Base-by-base conservation (phyloP, 2,113 vertebrate species). In the Paracanthobrama guichenoti region DNA sequence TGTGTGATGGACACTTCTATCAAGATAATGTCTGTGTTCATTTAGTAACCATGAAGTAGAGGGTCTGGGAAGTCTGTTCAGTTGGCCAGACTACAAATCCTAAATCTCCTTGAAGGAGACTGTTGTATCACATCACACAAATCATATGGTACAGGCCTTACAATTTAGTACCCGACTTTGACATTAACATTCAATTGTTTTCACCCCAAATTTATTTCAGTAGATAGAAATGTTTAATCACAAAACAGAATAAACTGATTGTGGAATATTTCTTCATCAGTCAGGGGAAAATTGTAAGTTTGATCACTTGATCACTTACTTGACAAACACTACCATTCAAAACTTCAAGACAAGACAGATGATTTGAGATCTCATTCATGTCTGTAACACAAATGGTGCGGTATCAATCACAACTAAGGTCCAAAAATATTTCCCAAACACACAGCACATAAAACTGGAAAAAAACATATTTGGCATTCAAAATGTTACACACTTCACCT, bases 11-110 rank as follows among this genome's bases (percentile, higher is more conserved):
- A 48, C 72, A 28, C 24, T 26, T 50, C 44, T 31, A 76, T 35
- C 22, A 35, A 22, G 14, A 44, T 31, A 16, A 22, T 6, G 67
- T 81, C 83, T 83, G 55, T 59, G 20, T 82, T 85, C 74, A 79
- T 81, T 88, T 69, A 85, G 79, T 24, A 39, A 78, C 42, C 76
- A 11, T 24, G 57, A 60, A 24, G 57, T 8, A 12, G 48, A 46
- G 39, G 39, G 24, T 20, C 22, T 44, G 28, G 42, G 16, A 31
- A 35, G 20, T 55, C 39, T 48, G n/a, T 57, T 81, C 72, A 39
- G 16, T 18, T n/a, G 44, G 60, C 46, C 13, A 74, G 3, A 46
- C 5, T 2, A 50, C 24, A 48, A 50, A 16, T 50, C 13, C 39
- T 50, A 28, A 50, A 74, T 73, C 71, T 73, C 64, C 28, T 28